phyloP scores from a whole-genome alignment of 2,888 invertebrate genomes.

The Cacoxenus indagator region DNA sequence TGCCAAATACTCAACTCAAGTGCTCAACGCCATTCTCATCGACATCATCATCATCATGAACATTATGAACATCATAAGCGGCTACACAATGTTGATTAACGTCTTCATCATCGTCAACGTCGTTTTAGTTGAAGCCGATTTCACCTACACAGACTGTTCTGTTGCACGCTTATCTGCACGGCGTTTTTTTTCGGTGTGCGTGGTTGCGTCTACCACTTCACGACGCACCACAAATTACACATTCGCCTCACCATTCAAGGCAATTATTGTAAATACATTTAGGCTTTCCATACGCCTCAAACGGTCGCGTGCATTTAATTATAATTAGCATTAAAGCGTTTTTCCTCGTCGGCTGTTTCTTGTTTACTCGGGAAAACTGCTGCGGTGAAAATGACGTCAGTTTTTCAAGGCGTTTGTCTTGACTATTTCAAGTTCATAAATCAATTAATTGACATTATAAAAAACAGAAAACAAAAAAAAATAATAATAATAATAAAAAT shows the following conservation, averaged over 20 bases:
- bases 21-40: constrained; percentile 6
- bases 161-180: background rate
- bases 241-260: constrained; percentile 42
- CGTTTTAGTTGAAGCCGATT: background rate
- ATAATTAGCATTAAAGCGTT: constrained; percentile 19
- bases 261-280: constrained; percentile 45
- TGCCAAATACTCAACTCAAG: background rate
- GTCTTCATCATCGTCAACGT: constrained; percentile 18
- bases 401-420: background rate
- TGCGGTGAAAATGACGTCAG: background rate
- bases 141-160: background rate
- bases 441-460: background rate
- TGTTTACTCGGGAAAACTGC: background rate
- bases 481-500: background rate
- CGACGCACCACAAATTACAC: constrained; percentile 40
- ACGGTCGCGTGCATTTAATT: constrained; percentile 33
- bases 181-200: background rate
- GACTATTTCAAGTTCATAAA: background rate
- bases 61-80: constrained; percentile 28
- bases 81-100: constrained; percentile 3
- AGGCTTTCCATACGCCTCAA: background rate
- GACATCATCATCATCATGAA: constrained; percentile 12
- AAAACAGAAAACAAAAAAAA: background rate
- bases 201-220: constrained; percentile 16
- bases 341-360: constrained; percentile 14